Evolutionary conservation across 2,888 invertebrate species (phyloP).

Genomic region (Drosophila colorata): DNA sequence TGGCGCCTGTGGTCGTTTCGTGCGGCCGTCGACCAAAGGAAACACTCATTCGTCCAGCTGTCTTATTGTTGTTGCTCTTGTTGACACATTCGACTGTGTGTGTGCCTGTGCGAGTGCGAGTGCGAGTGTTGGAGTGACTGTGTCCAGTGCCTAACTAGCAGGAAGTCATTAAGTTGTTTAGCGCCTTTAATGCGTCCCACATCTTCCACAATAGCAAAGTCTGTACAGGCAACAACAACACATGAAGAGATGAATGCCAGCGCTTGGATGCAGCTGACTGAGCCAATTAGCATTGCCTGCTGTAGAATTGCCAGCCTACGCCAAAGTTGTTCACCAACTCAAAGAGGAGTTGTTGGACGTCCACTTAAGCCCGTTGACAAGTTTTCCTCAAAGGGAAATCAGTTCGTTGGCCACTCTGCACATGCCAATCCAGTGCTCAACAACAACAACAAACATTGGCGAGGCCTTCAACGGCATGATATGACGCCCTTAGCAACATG

Average conservation of each 20-base stretch:
- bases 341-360: neutral
- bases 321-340: conserved; percentile 7
- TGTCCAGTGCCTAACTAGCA: conserved; percentile 67
- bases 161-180: conserved; percentile 79
- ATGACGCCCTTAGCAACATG: conserved; percentile 5
- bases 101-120: conserved; percentile 5
- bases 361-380: conserved; percentile 10
- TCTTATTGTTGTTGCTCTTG: conserved; percentile 52
- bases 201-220: conserved; percentile 33
- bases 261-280: conserved; percentile 30
- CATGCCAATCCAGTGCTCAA: conserved; percentile 5
- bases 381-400: conserved; percentile 10
- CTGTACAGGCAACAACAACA: conserved; percentile 15
- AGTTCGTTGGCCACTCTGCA: conserved; percentile 5
- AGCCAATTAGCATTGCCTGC: conserved; percentile 46
- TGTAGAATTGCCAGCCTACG: conserved; percentile 3
- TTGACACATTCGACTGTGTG: conserved; percentile 35
- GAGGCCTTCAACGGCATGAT: too few relatives aligned
- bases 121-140: conserved; percentile 16
- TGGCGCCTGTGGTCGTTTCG: conserved; percentile 70
- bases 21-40: conserved; percentile 56
- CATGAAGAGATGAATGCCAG: conserved; percentile 29
- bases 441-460: neutral
- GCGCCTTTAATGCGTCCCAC: conserved; percentile 61
- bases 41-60: conserved; percentile 72